Evolutionary conservation across 2,888 invertebrate species (phyloP), one percentile per base, ranked within the genome.

Genomic region (Caenorhabditis uteleia): DNA sequence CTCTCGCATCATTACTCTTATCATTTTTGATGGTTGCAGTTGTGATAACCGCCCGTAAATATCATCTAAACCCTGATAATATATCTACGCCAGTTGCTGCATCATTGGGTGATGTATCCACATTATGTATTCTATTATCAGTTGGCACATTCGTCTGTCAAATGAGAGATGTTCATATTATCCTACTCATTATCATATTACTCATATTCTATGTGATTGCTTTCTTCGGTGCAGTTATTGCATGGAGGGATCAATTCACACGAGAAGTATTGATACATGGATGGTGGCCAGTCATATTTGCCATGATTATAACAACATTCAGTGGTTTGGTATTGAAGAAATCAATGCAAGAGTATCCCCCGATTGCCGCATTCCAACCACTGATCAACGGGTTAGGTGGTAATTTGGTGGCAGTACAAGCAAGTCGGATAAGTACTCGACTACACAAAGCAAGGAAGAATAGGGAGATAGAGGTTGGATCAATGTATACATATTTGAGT

Each of bases 41-140:
- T 10, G 70, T 74, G 7, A 60, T 77, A 8, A 34, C 64, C n/a
- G 60, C 75, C 2, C 59, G 68, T 14, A 54, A 49, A 31, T 67
- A 46, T 45, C 33, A 90, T 80, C 90, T 93, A 68, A 92, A 93
- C 85, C 93, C 93, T 42, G 93, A 93, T 84, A 93, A 93, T 85
- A 90, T 93, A 61, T 92, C 93, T 14, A 93, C 93, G 53, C 93
- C 93, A 6, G 91, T 93, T 71, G 93, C 93, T 25, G 93, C 93
- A 48, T 91, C 91, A 83, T 87, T 93, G 54, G 93, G 93, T 43
- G 93, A 94, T 86, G 87, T 93, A 62, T 92, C 90, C 54, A 93
- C 93, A 7, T 87, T 93, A 14, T 58, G 46, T 20, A 59, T 71
- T 26, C 16, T 71, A 57, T 29, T 72, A 23, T 47, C 34, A 12